Evolutionary conservation across 2,113 vertebrate species (phyloP), one percentile per base, ranked within the genome.

Genomic region (Romanogobio albipinnatus): DNA sequence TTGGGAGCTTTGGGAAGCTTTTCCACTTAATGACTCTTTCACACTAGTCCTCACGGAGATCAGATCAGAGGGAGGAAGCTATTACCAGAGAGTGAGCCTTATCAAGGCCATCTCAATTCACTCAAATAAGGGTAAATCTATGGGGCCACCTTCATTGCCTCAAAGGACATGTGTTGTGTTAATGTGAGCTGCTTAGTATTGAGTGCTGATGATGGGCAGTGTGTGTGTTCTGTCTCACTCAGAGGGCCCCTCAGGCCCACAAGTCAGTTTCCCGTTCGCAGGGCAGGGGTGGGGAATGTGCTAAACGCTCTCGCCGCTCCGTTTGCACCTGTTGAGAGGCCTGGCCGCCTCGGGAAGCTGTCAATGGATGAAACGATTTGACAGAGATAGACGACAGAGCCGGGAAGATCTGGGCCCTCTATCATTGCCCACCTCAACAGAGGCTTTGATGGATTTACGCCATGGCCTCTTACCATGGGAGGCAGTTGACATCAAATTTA

Each of bases 1-100:
- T 70, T 6, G 53, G 84, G 87, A 86, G 81, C 81, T 68, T 77
- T 33, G 76, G 58, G 84, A 81, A 86, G 81, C 68, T 75, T 71
- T 53, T 71, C 24, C 19, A 15, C 81, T 86, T 88, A 88, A 88
- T 86, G 87, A 84, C 81, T 84, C 70, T 70, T 82, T 84, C 76
- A 76, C 73, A 61, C 70, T 68, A 53, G 76, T 24, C 61, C 82
- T 86, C 87, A 88, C 84, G 61, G 82, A 84, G 39, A 77, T 85
- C 79, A 51, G 45, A 81, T 81, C 79, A 68, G 24, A 68, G 36
- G 51, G 51, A 85, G 61, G 62, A 84, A 77, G 87, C 82, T 86
- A 86, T 86, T 81, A 81, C 84, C 6, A 58, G 14, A 26, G 61
- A 81, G 84, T 47, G 76, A 86, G 80, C 62, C 84, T 86, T 86